Conservation (phyloP, 2,113 vertebrate species). For the Numida meleagris region DNA sequence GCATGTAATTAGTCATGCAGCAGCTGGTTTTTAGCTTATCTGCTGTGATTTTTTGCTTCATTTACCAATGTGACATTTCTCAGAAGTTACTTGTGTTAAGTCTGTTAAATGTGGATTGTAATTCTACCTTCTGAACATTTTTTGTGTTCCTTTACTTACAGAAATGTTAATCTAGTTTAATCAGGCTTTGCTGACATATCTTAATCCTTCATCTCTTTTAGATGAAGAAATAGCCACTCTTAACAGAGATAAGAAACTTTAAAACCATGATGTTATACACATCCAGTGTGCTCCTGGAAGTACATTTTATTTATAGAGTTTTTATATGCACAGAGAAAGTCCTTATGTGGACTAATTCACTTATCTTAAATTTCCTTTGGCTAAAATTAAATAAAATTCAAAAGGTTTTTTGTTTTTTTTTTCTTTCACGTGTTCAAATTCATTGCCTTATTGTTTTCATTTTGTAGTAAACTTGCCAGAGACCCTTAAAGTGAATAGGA, state of each 20-base stretch:
- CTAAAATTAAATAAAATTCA: background rate
- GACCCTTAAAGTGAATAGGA: background rate
- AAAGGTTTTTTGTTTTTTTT: background rate
- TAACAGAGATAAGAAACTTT: background rate
- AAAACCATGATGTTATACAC: background rate
- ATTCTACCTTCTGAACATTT: background rate
- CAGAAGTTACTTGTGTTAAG: background rate
- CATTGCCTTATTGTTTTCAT: background rate
- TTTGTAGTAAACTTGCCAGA: background rate
- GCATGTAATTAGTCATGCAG: background rate
- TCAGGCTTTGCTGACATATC: background rate
- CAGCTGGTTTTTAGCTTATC: background rate
- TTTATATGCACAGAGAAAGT: background rate
- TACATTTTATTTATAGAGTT: background rate
- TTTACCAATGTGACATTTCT: background rate
- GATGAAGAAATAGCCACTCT: background rate
- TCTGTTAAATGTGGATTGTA: background rate
- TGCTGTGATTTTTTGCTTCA: background rate
- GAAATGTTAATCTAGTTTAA: constrained; percentile 11
- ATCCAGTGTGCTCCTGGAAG: background rate
- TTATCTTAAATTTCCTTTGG: background rate
- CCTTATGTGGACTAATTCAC: background rate
- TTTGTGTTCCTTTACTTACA: background rate
- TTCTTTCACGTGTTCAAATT: background rate
- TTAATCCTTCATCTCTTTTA: constrained; percentile 1